phyloP scores from a whole-genome alignment of 2,888 invertebrate species.

The Sinohyriopsis cumingii region DNA sequence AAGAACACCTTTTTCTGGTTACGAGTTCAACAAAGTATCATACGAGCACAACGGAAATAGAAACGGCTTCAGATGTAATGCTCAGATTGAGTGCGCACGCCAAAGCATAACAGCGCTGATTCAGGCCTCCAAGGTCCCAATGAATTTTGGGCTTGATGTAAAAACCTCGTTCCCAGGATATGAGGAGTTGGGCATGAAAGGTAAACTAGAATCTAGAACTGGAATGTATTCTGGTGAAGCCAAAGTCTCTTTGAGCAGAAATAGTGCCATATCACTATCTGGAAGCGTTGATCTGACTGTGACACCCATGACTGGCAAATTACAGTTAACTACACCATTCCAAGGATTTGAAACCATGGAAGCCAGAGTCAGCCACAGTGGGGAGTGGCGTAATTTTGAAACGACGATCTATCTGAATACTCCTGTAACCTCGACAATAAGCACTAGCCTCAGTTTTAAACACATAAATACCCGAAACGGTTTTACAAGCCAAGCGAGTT shows the following conservation, averaged over 20 bases:
- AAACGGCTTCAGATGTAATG: slow-evolving; percentile 42
- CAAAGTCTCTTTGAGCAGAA: slow-evolving; percentile 29
- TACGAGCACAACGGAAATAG: slow-evolving; percentile 43
- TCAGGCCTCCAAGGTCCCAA: slow-evolving; percentile 14
- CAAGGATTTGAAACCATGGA: slow-evolving; percentile 25
- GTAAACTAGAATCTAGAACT: slow-evolving; percentile 2
- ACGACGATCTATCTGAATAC: too few species aligned
- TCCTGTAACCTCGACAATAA: too few species aligned
- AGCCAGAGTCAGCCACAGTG: slow-evolving; percentile 24
- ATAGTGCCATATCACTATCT: neutral
- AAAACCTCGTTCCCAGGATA: slow-evolving; percentile 30
- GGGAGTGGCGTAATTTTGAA: slow-evolving; percentile 2
- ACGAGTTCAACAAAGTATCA: slow-evolving; percentile 35
- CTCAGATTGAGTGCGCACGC: slow-evolving; percentile 21
- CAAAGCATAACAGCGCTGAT: slow-evolving; percentile 18
- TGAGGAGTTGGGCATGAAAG: slow-evolving; percentile 25
- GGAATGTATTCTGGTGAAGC: slow-evolving; percentile 6
- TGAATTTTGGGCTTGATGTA: slow-evolving; percentile 15
- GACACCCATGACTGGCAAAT: slow-evolving; percentile 24
- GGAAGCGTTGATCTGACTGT: slow-evolving; percentile 38
- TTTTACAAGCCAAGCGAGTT: slow-evolving; percentile 10
- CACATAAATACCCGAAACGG: slow-evolving; percentile 1
- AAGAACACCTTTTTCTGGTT: slow-evolving; percentile 48
- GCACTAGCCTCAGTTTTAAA: too few species aligned
- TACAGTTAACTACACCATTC: slow-evolving; percentile 30